phyloP scores from a whole-genome alignment of 2,888 invertebrate genomes.

The Beris chalybata region DNA sequence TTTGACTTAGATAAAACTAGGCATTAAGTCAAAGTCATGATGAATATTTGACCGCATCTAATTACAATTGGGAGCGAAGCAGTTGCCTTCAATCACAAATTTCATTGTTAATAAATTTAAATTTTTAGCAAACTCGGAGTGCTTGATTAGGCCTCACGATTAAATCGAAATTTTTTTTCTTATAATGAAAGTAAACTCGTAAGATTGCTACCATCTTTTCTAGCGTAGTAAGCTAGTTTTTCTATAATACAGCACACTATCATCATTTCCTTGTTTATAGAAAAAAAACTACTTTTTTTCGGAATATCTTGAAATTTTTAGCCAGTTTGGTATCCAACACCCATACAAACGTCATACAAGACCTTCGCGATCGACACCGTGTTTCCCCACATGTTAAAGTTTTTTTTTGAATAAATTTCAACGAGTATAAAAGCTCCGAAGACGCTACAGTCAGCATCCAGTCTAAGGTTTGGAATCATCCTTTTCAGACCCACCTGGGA shows the following conservation, averaged over 20 bases:
- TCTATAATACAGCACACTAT: neutral
- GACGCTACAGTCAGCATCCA: conserved; percentile 29
- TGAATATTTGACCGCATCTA: no score
- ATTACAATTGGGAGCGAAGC: no score
- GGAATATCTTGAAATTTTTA: neutral
- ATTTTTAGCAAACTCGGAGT: no score
- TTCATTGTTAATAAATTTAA: no score
- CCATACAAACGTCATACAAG: conserved; percentile 28
- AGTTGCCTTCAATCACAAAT: no score
- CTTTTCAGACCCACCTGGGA: conserved; percentile 32
- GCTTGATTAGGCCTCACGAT: no score
- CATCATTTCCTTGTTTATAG: conserved; percentile 25
- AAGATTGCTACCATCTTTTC: conserved; percentile 6
- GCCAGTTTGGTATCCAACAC: conserved; percentile 19
- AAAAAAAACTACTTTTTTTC: conserved; percentile 17
- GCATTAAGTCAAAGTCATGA: no score
- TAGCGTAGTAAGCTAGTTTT: neutral
- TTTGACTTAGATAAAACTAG: no score
- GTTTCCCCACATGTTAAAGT: conserved; percentile 23
- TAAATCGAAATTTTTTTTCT: no score
- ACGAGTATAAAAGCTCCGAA: conserved; percentile 30
- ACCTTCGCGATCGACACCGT: conserved; percentile 27
- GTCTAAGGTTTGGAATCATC: conserved; percentile 31
- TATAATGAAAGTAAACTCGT: conserved; percentile 18
- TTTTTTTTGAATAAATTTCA: conserved; percentile 26